phyloP scores from a whole-genome alignment of 2,888 invertebrate species.

The Luperina nickerlii region DNA sequence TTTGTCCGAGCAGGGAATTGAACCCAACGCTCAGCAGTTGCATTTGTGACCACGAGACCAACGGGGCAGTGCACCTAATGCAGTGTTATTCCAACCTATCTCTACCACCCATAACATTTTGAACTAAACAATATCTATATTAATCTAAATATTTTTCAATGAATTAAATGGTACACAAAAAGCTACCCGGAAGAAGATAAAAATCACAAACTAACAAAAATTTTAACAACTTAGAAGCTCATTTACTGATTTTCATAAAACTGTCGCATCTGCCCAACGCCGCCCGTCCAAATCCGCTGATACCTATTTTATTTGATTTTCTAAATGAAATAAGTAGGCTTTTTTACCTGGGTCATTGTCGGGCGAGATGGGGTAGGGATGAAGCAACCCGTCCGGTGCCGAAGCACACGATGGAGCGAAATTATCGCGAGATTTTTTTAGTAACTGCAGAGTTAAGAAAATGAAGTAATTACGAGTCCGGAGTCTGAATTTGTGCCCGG shows the following conservation, averaged over 20 bases:
- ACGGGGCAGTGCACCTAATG: background rate
- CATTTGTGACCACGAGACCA: too few species aligned
- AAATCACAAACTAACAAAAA: background rate
- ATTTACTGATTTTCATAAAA: background rate
- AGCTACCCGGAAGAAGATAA: background rate
- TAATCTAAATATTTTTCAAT: background rate
- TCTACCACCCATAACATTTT: background rate
- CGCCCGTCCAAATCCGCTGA: background rate
- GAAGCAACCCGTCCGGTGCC: slow-evolving; percentile 24
- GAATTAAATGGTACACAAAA: background rate
- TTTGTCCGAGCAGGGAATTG: background rate
- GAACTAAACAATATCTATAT: background rate
- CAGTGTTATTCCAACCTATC: background rate
- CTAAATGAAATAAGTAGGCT: background rate
- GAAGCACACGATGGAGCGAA: slow-evolving; percentile 8
- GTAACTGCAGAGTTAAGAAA: slow-evolving; percentile 18
- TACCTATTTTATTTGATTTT: background rate
- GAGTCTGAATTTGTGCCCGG: background rate
- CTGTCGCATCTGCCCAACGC: background rate
- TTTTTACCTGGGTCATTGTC: slow-evolving; percentile 48
- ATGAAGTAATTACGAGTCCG: background rate
- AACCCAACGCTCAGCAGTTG: background rate
- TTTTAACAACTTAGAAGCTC: background rate
- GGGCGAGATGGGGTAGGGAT: slow-evolving; percentile 1
- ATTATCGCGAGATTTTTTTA: slow-evolving; percentile 40